Evolutionary conservation across 2,888 invertebrate genomes (phyloP), one percentile per base, ranked within the genome.

Genomic region (Mesoligia furuncula): DNA sequence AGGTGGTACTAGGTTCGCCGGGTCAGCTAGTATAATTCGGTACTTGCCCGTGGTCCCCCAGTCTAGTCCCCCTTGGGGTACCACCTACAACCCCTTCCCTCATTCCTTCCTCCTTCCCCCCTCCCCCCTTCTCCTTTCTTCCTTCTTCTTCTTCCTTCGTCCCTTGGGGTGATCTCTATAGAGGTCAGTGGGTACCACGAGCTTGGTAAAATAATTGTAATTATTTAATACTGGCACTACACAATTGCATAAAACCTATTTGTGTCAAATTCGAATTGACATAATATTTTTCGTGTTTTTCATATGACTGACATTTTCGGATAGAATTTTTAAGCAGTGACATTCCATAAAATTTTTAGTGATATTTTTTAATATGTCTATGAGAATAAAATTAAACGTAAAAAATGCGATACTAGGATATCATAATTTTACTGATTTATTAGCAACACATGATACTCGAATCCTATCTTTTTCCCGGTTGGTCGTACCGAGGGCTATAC

Each of bases 361-460:
- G 8, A 54, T n/a, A 27, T 27, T 59, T 57, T 48, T 57, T 74
- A 61, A 15, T 7, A 84, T 83, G 85, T 79, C 69, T 66, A 70
- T 1, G 27, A 45, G n/a, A 48, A 48, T 73, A 8, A 79, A 70
- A 70, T 83, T 73, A 0, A 54, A 75, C 39, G 57, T 75, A 8
- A 75, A 70, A 66, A 73, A 83, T 64, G 17, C 64, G 5, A 31
- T 62, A 36, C 20, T 45, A 2, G 79, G 72, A 31, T 48, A 54
- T 9, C 27, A 73, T 17, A 59, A 66, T 66, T 64, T 79, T 13
- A 24, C 62, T 64, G 48, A 73, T 2, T 15, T 72, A 65, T 71
- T 83, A 17, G 24, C 62, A 2, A 54, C 39, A 20, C n/a, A 39
- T 9, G 24, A 62, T 3, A 13, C 36, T 7, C 36, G 17, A 9